Evolutionary conservation across 2,113 vertebrate species (phyloP), one percentile per base, ranked within the genome.

Genomic region (Malaclemys terrapin): DNA sequence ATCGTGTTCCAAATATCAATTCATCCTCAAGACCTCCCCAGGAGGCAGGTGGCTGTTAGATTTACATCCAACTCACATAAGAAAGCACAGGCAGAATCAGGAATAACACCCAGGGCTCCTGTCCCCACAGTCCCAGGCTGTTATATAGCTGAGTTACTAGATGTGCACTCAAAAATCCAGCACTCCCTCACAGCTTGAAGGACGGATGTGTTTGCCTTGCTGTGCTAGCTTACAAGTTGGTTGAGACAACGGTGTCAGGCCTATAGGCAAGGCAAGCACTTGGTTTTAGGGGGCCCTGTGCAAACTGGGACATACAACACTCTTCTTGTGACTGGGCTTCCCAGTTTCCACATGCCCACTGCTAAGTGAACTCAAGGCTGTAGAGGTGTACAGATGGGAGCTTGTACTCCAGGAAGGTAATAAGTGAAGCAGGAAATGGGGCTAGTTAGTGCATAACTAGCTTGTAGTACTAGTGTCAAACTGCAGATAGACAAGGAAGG

Each of bases 31-130:
- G 69, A 49, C 0, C 0, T 69, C 85, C n/a, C 59, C 38, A n/a
- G 72, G 14, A 31, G 31, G 3, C 31, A 69, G 0, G 0, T 14
- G 1, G 38, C 27, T 0, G 0, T 45, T n/a, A 57, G 52, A 22
- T 5, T 2, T 72, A 79, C 52, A 47, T 72, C 53, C 95, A 82
- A 42, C 13, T 38, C n/a, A 85, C 89, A 45, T 38, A 22, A 0
- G 0, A 45, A 90, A 47, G 22, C 52, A 45, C 0, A 7, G 29
- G 80, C 50, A n/a, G 62, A 78, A 22, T 25, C 42, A 78, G 75
- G 75, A 78, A 78, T 10, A 13, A 11, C 42, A 8, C 24, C 12
- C 10, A 35, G n/a, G 94, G 14, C 24, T 50, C 49, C 69, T 57
- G 20, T 1, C 86, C 25, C 84, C 65, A 4, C 10, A 22, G 59